phyloP scores from a whole-genome alignment of 2,888 invertebrate genomes.

The Antheraea assamensis region DNA sequence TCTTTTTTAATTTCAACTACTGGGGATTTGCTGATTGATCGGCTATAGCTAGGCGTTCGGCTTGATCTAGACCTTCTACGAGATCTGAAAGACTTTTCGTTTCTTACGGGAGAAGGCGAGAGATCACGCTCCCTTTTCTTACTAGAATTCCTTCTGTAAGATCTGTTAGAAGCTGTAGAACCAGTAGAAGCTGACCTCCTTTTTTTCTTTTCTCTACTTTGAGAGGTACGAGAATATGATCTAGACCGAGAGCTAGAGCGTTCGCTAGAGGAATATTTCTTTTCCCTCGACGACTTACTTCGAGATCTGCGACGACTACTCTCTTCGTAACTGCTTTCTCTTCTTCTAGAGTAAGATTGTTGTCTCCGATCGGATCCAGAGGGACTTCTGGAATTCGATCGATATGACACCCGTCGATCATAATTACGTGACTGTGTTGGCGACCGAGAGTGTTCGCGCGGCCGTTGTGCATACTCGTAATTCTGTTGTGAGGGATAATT shows the following conservation, averaged over 20 bases:
- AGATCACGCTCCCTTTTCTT: conserved; percentile 39
- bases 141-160: conserved; percentile 49
- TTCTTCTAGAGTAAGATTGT: conserved; percentile 54
- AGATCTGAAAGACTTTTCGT: conserved; percentile 45
- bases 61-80: conserved; percentile 44
- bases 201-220: conserved; percentile 48
- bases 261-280: conserved; percentile 67
- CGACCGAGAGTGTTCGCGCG: conserved; percentile 43
- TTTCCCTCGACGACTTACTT: conserved; percentile 53
- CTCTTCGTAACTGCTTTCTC: conserved; percentile 58
- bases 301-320: conserved; percentile 51
- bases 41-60: conserved; percentile 40
- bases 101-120: conserved; percentile 52
- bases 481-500: conserved; percentile 43
- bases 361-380: conserved; percentile 60
- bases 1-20: conserved; percentile 39
- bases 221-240: conserved; percentile 54
- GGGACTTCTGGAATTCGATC: conserved; percentile 58
- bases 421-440: conserved; percentile 44
- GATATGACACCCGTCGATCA: conserved; percentile 48
- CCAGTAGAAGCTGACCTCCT: conserved; percentile 53
- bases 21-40: conserved; percentile 47
- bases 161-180: conserved; percentile 59
- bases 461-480: conserved; percentile 23
- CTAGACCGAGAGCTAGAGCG: conserved; percentile 60